Evolutionary conservation across 2,797 vertebrate species (phyloP), one percentile per base, ranked within the genome.

Genomic region (Dryobates pubescens): DNA sequence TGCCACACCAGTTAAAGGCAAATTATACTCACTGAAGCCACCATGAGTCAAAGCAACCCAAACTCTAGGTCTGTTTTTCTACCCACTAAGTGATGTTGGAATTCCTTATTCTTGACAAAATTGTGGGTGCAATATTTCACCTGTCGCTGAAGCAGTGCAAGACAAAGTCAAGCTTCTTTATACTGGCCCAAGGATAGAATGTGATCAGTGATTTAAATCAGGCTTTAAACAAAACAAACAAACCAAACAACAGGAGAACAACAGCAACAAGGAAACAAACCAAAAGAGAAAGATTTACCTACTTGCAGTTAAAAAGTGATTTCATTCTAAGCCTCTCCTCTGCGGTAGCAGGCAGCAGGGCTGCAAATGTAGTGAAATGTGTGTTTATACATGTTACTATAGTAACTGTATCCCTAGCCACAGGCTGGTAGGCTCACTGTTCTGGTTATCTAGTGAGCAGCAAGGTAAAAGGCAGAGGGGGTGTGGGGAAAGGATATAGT

Each of bases 381-480:
- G 45, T 86, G 95, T 96, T 97, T 97, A 95, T 87, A 95, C 82
- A 86, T 93, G 93, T 97, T 91, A 88, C 94, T 88, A 92, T 94
- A 86, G 97, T 92, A 95, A 97, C 97, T 30, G 96, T 98, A 97
- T 97, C 97, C 95, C 59, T 89, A 89, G 97, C 75, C 96, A 97
- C 94, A 88, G 85, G 38, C 82, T 82, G 64, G 90, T 64, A 92
- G 85, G 75, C 79, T 92, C 90, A 45, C 56, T 95, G 94, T 90
- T 88, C 93, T 85, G 32, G 45, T 90, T 90, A 83, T 86, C 87
- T 87, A 30, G 69, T 19, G 43, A 90, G n/a, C 80, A 95, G 41
- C 62, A 78, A 80, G 56, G 45, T 86, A 59, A 75, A 73, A 94
- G 80, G 13, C 12, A 2, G 7, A 41, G 38, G 14, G 16, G 41